Conservation (phyloP, 2,888 invertebrate genomes). For the Brachyptera putata region DNA sequence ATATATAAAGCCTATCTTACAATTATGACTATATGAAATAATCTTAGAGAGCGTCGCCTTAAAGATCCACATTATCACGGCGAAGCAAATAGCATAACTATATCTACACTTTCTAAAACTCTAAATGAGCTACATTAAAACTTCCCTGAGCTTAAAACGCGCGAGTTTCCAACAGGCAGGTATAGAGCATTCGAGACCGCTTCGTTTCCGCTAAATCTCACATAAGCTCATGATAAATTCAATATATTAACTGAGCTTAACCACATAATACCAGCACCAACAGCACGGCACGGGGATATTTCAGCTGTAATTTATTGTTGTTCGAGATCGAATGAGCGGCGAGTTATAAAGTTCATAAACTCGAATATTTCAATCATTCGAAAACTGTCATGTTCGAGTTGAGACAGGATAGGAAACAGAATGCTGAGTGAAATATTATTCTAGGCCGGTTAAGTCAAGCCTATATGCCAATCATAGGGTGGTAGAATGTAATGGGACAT, state of each 20-base stretch:
- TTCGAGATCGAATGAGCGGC: not conserved
- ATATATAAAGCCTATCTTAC: too few species aligned
- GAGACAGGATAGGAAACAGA: not conserved
- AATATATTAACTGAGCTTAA: not conserved
- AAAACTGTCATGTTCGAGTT: not conserved
- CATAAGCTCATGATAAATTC: not conserved
- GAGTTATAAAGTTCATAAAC: not conserved
- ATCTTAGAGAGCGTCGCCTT: too few species aligned
- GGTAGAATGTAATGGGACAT: too few species aligned
- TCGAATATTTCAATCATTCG: not conserved
- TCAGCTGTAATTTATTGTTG: not conserved
- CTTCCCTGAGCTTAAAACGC: too few species aligned
- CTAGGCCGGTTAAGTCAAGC: not conserved
- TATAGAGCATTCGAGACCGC: too few species aligned
- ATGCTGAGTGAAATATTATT: not conserved
- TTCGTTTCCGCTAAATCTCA: not conserved
- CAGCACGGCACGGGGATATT: not conserved
- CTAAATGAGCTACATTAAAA: too few species aligned
- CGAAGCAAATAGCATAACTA: too few species aligned
- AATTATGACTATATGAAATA: too few species aligned
- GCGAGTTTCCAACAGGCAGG: too few species aligned
- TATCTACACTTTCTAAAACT: too few species aligned
- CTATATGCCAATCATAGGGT: not conserved
- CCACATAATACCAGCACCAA: not conserved
- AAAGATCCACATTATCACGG: too few species aligned